phyloP scores from a whole-genome alignment of 2,113 vertebrate genomes.

The Chaenogobius annularis region DNA sequence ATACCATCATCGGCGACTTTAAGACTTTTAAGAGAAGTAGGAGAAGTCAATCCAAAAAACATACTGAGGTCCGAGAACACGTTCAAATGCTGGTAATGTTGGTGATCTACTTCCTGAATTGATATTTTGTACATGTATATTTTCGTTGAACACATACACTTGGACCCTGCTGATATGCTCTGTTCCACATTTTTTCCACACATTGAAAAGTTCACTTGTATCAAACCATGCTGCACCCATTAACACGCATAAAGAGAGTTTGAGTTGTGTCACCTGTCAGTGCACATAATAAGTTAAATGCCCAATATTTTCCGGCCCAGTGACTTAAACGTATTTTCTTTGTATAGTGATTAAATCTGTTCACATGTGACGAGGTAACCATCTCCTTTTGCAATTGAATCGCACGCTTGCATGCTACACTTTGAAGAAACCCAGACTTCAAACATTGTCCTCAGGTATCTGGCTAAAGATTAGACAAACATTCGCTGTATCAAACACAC shows the following conservation, averaged over 20 bases:
- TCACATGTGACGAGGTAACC: not conserved
- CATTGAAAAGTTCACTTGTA: not conserved
- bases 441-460: conserved; percentile 37
- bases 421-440: conserved; percentile 40
- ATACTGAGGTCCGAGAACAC: not conserved
- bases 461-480: conserved; percentile 50
- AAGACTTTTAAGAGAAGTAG: too few species aligned
- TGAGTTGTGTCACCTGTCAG: not conserved
- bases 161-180: too few species aligned
- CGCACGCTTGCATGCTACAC: conserved; percentile 19
- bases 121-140: not conserved
- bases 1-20: not conserved
- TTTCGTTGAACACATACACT: not conserved
- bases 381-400: conserved; percentile 22
- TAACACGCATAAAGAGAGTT: not conserved
- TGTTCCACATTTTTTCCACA: not conserved
- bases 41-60: not conserved
- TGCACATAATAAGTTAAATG: not conserved
- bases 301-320: not conserved
- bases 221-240: not conserved
- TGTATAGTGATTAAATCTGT: not conserved
- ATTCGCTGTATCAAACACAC: conserved; percentile 45
- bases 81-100: not conserved
- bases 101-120: not conserved
- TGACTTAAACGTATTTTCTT: not conserved